Conservation (phyloP, 2,888 invertebrate genomes). For the Nebria salina region DNA sequence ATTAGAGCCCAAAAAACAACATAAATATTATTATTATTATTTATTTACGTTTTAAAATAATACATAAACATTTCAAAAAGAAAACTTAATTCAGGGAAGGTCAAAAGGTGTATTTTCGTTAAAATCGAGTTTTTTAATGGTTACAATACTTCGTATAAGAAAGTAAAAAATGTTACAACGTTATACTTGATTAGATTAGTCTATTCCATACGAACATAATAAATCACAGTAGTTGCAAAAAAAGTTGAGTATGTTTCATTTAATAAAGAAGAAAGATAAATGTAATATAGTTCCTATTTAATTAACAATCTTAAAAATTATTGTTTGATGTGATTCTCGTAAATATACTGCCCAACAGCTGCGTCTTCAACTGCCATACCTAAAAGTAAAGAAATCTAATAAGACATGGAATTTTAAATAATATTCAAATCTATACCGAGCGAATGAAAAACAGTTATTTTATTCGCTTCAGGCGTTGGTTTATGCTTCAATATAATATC, state of each 20-base stretch:
- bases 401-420: conserved; percentile 22
- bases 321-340: conserved; percentile 52
- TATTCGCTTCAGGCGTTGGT: conserved; percentile 54
- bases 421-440: conserved; percentile 61
- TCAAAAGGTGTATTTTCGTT: no score
- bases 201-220: neutral
- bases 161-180: neutral
- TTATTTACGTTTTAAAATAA: no score
- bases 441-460: conserved; percentile 72
- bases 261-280: neutral
- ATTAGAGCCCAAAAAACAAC: no score
- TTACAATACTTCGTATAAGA: no score
- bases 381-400: conserved; percentile 54
- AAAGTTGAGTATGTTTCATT: neutral
- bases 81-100: no score
- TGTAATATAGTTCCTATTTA: no score
- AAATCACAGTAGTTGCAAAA: neutral
- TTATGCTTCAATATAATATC: conserved; percentile 62
- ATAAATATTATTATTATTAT: no score
- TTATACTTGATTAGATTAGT: neutral
- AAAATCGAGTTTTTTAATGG: no score
- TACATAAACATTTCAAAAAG: no score
- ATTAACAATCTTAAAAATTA: neutral
- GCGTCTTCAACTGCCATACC: conserved; percentile 72
- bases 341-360: conserved; percentile 67